Conservation (phyloP, 1,140 invertebrate species). For the Andrena cerasifolii region DNA sequence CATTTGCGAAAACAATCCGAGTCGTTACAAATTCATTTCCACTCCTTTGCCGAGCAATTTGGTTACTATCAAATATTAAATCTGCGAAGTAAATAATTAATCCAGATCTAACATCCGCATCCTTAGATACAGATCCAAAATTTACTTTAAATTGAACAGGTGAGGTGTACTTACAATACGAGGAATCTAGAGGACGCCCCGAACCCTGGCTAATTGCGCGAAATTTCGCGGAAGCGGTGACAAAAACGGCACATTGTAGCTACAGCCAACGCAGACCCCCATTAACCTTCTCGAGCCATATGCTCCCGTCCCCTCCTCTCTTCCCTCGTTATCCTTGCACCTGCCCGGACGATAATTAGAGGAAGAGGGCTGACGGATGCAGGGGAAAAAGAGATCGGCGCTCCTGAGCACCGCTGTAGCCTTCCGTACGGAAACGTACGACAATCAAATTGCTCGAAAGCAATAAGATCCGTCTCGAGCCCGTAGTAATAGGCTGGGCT, state of each 20-base stretch:
- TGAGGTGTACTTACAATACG: no score
- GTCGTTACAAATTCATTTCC: no score
- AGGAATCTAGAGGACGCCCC: no score
- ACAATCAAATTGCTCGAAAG: slow-evolving; percentile 23
- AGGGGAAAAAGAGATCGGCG: neutral
- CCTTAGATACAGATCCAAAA: no score
- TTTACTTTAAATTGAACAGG: no score
- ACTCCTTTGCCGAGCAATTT: no score
- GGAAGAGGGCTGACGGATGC: neutral
- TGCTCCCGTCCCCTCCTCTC: neutral
- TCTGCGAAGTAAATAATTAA: no score
- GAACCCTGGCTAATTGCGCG: no score
- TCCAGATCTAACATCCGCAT: no score
- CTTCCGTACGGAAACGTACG: neutral
- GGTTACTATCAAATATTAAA: no score
- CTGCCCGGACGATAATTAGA: slow-evolving; percentile 22
- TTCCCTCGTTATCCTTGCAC: neutral
- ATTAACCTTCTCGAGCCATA: neutral
- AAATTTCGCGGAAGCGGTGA: neutral
- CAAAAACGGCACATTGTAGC: neutral
- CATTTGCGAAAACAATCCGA: no score
- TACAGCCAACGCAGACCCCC: no score
- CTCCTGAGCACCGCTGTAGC: neutral
- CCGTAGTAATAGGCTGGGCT: slow-evolving; percentile 26
- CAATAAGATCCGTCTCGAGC: slow-evolving; percentile 18